These are phyloP conservation scores for Dolichoris vasculosae DNA, from an alignment of 1,140 invertebrate genomes.

Conservation along the genomic window DNA sequence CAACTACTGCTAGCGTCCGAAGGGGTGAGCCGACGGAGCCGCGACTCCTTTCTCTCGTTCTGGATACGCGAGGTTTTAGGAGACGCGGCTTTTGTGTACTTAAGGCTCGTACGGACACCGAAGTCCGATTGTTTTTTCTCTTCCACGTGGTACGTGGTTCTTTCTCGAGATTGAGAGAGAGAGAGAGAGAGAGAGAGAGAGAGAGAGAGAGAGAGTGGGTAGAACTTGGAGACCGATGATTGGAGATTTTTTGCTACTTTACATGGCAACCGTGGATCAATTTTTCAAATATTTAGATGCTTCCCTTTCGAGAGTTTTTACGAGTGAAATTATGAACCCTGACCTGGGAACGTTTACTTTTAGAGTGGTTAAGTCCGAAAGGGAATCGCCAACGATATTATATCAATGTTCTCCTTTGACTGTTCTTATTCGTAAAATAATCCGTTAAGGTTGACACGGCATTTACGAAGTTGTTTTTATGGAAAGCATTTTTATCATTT, in stretches of 20 bases:
- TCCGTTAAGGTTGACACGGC: background rate
- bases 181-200: too few species aligned
- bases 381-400: background rate
- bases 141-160: too few species aligned
- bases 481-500: background rate
- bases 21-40: background rate
- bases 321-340: background rate
- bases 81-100: background rate
- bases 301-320: background rate
- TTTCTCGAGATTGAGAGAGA: too few species aligned
- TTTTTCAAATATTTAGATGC: background rate
- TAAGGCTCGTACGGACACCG: background rate
- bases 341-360: background rate
- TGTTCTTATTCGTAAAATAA: background rate
- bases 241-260: background rate
- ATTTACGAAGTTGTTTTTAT: background rate
- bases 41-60: background rate
- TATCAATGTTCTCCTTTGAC: background rate
- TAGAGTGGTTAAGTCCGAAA: conserved; percentile 2
- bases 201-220: too few species aligned
- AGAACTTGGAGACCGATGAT: background rate
- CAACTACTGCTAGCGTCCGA: conserved; percentile 66
- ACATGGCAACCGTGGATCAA: background rate
- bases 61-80: background rate
- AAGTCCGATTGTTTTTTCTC: too few species aligned